phyloP scores from a whole-genome alignment of 1,140 invertebrate genomes.

The Cryptotermes secundus region DNA sequence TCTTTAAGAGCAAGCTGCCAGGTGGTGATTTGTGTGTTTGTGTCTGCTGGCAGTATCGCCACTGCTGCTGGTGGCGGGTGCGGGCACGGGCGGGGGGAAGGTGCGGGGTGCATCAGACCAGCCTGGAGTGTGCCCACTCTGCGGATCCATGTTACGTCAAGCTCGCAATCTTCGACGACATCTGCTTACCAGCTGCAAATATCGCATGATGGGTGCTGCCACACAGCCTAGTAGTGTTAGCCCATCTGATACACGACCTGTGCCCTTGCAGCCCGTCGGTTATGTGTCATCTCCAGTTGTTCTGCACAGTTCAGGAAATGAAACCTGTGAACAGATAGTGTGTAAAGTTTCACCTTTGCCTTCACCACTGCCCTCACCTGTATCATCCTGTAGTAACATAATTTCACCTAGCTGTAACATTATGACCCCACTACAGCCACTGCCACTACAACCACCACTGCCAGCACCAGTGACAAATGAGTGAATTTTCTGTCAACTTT shows the following conservation, averaged over 20 bases:
- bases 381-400: slow-evolving; percentile 11
- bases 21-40: slow-evolving; percentile 21
- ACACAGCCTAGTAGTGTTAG: background rate
- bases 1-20: background rate
- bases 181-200: slow-evolving; percentile 52
- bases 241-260: background rate
- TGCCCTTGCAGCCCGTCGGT: background rate
- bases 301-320: background rate
- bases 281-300: background rate
- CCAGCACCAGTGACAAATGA: background rate
- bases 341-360: slow-evolving; percentile 49
- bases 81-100: slow-evolving; percentile 41
- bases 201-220: slow-evolving; percentile 42
- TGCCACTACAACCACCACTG: slow-evolving; percentile 44
- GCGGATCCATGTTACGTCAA: slow-evolving; percentile 58
- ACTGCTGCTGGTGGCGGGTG: slow-evolving; percentile 6
- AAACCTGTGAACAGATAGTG: slow-evolving; percentile 45
- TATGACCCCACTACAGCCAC: slow-evolving; percentile 45
- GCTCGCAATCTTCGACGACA: slow-evolving; percentile 59
- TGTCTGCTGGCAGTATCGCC: slow-evolving; percentile 18
- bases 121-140: slow-evolving; percentile 61
- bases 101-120: slow-evolving; percentile 61
- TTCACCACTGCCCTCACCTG: slow-evolving; percentile 42
- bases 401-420: slow-evolving; percentile 32
- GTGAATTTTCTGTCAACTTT: background rate